Base-by-base conservation (phyloP, 2,888 invertebrate genomes). In the Andrena bucephala region DNA sequence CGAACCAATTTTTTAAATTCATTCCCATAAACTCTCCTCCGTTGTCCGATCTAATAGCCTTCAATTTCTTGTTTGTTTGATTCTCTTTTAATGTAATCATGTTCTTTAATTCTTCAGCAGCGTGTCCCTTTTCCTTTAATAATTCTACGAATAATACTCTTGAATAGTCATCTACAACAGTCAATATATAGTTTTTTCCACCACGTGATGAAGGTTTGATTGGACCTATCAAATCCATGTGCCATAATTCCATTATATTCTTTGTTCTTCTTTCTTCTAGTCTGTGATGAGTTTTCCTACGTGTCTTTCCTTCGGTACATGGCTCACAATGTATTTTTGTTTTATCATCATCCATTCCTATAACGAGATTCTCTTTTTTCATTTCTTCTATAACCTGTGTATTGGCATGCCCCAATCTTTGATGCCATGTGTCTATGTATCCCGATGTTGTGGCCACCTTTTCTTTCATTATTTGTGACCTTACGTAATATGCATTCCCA, bases 401-500 rank as follows among this genome's bases (percentile, higher is more conserved):
- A 27, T 33, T 70, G 0, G 13, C 42, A 16, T 81, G 73, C 10
- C 73, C 65, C 8, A 77, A n/a, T 16, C 69, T 73, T n/a, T 16
- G 31, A 27, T 81, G 77, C 69, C 69, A 81, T 5, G 54, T 24
- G 36, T 73, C 65, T 3, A 10, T n/a, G 16, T 68, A 57, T 1
- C 20, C 2, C 2, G 33, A 8, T 10, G 29, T 6, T 20, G 50
- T 33, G 3, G 16, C 68, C 27, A 1, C 2, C 16, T 73, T 50
- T 27, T 42, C 16, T 0, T 62, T 33, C 8, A 67, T 33, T 2
- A 31, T 5, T 6, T 20, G 16, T 0, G 71, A 67, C 48, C 8
- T 60, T 3, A 77, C 76, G 52, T 66, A 72, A 13, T 76, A 72
- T 2, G 31, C 68, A 71, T 77, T 77, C 3, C 65, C 69, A n/a